Conservation (phyloP, 2,888 invertebrate species). For the Sphaerophoria taeniata region DNA sequence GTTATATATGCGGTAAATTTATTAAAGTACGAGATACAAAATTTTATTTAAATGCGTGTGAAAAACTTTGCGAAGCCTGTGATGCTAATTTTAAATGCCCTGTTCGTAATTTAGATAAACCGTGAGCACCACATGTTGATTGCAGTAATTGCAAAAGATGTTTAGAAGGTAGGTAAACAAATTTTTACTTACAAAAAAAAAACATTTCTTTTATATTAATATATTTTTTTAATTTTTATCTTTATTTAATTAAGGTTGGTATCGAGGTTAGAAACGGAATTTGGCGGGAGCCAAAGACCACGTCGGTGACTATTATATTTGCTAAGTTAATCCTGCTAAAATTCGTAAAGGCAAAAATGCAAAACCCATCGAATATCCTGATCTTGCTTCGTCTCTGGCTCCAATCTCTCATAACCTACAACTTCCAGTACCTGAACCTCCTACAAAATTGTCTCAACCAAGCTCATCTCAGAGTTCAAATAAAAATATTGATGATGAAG, state of each 20-base stretch:
- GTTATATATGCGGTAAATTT: neutral
- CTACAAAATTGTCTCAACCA: neutral
- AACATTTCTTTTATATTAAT: too few species aligned
- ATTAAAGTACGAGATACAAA: constrained; percentile 1
- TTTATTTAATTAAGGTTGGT: neutral
- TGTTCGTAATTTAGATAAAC: neutral
- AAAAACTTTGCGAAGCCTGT: neutral
- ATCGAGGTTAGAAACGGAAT: too few species aligned
- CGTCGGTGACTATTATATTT: neutral
- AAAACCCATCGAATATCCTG: neutral
- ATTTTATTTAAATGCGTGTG: neutral
- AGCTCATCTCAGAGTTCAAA: neutral
- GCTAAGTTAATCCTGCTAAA: neutral
- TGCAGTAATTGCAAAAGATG: neutral
- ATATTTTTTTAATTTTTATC: too few species aligned
- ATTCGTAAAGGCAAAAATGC: neutral
- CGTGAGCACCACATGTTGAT: neutral
- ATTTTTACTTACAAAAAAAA: too few species aligned
- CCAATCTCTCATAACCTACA: neutral
- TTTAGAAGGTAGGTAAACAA: neutral
- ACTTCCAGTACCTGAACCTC: neutral
- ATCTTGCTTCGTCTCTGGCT: neutral
- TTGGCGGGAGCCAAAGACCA: neutral
- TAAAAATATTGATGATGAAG: neutral
- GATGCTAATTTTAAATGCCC: neutral